phyloP scores from a whole-genome alignment of 2,888 invertebrate species.

The Dromius quadrimaculatus region DNA sequence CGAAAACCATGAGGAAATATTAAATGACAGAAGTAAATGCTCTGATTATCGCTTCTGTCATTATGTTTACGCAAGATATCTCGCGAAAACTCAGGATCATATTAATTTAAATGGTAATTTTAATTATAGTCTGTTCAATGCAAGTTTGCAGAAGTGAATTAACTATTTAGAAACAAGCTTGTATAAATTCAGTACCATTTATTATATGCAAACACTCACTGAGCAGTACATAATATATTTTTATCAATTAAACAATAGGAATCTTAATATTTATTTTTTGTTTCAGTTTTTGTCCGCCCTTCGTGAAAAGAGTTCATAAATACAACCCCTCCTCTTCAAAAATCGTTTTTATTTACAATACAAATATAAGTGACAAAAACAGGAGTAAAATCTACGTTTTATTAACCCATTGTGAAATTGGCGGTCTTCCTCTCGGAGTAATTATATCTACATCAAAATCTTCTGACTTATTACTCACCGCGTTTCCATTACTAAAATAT shows the following conservation, averaged over 20 bases:
- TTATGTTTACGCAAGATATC: conserved; percentile 41
- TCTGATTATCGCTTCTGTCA: conserved; percentile 52
- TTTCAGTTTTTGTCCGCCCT: conserved; percentile 14
- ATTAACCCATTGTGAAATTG: conserved; percentile 33
- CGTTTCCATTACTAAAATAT: conserved; percentile 29
- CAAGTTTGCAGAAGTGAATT: too few species aligned
- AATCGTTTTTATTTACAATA: conserved; percentile 39
- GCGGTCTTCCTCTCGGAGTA: conserved; percentile 34
- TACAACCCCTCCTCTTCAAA: conserved; percentile 12
- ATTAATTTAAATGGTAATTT: conserved; percentile 29
- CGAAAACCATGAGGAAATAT: conserved; percentile 47
- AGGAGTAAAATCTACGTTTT: conserved; percentile 33
- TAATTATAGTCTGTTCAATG: conserved; percentile 6
- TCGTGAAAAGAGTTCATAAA: conserved; percentile 44
- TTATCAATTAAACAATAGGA: too few species aligned
- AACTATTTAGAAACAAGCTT: too few species aligned
- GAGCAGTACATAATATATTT: too few species aligned
- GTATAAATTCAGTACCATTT: too few species aligned
- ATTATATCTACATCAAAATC: conserved; percentile 38
- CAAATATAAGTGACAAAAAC: conserved; percentile 10
- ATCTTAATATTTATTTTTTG: too few species aligned
- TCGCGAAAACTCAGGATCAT: conserved; percentile 1
- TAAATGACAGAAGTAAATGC: conserved; percentile 49
- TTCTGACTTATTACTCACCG: not conserved
- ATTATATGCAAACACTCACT: too few species aligned